These are phyloP conservation scores for Caenorhabditis auriculariae DNA, from an alignment of 2,888 invertebrate genomes.

Conservation along the genomic window DNA sequence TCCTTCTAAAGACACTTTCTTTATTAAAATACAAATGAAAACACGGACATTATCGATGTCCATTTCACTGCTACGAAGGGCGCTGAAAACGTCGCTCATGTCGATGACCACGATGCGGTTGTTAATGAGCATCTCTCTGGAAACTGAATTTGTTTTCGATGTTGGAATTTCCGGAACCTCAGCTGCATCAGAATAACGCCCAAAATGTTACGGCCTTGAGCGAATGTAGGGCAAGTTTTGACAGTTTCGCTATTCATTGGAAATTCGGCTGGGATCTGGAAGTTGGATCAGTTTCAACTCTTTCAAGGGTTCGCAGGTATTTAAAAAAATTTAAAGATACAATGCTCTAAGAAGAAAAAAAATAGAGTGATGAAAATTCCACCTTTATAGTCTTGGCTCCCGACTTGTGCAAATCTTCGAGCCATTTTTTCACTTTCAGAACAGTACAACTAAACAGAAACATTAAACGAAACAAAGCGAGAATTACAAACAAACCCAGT, in stretches of 20 bases:
- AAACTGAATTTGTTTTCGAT: not conserved
- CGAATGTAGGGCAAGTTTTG: slow-evolving; percentile 26
- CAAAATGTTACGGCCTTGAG: slow-evolving; percentile 35
- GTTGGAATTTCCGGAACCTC: slow-evolving; percentile 1
- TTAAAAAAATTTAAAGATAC: not conserved
- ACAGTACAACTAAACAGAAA: slow-evolving; percentile 5
- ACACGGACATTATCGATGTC: not conserved
- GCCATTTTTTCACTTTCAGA: slow-evolving; percentile 26
- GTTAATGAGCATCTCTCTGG: slow-evolving; percentile 22
- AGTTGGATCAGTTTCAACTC: not conserved
- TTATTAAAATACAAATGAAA: too few species aligned
- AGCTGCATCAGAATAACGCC: slow-evolving; percentile 45
- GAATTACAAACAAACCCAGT: slow-evolving; percentile 13
- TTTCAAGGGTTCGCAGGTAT: too few species aligned
- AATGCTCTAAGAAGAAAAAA: not conserved
- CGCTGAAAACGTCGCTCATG: slow-evolving; percentile 19
- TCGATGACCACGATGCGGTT: slow-evolving; percentile 23
- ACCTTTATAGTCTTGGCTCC: slow-evolving; percentile 14
- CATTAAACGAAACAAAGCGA: not conserved
- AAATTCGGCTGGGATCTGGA: slow-evolving; percentile 24
- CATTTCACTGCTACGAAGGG: slow-evolving; percentile 6
- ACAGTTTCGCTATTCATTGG: slow-evolving; percentile 30
- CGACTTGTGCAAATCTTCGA: slow-evolving; percentile 17
- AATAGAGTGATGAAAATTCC: not conserved
- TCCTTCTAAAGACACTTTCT: not conserved